A percentile compares a stretch with the other conserved stretches of the same genome.
These are phyloP conservation scores for Miltochrista miniata DNA, from an alignment of 2,888 invertebrate species.

Conservation along the genomic window DNA sequence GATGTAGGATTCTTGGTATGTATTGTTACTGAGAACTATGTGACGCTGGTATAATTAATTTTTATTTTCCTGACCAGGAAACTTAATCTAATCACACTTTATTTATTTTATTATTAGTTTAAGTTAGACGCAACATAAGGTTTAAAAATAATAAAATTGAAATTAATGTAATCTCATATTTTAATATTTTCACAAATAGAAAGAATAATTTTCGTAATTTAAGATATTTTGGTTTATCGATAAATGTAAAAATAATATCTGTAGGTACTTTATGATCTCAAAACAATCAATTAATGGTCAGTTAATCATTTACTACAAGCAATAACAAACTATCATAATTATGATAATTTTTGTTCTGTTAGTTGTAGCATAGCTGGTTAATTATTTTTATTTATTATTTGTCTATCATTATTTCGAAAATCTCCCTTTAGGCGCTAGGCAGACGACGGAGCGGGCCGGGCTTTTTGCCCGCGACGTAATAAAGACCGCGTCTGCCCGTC, in stretches of 20 bases:
- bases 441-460: too few species aligned
- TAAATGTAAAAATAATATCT: background rate
- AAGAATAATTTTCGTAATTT: background rate
- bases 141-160: background rate
- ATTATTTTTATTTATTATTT: too few species aligned
- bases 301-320: constrained; percentile 6
- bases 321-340: background rate
- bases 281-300: constrained; percentile 25
- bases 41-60: too few species aligned
- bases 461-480: too few species aligned
- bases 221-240: background rate
- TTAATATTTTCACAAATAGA: background rate
- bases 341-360: background rate
- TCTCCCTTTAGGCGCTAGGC: too few species aligned
- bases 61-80: too few species aligned
- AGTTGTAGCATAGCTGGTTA: background rate
- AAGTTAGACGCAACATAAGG: background rate
- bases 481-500: too few species aligned
- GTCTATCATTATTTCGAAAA: too few species aligned
- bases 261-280: constrained; percentile 40
- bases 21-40: too few species aligned
- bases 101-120: too few species aligned
- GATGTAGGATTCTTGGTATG: too few species aligned
- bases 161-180: background rate
- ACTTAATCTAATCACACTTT: too few species aligned